Evolutionary conservation across 1,140 invertebrate genomes (phyloP).

Genomic region (Drosophila hydei): DNA sequence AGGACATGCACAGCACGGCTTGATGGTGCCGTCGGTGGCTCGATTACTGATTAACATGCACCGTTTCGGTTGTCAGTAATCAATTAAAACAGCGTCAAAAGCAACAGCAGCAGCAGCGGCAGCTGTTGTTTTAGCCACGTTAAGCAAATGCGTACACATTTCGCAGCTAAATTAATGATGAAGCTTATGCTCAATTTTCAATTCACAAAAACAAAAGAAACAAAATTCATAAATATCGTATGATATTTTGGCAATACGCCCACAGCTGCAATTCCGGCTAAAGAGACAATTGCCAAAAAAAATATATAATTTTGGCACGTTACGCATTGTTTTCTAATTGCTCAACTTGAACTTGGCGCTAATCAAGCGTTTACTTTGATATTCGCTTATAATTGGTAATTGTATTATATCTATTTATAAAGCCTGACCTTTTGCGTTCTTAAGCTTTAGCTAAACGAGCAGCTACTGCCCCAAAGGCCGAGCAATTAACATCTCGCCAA

Average conservation of each 20-base stretch:
- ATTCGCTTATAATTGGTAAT: slow-evolving; percentile 49
- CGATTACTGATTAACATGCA: slow-evolving; percentile 46
- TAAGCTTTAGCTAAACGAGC: slow-evolving; percentile 23
- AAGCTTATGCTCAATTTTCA: neutral
- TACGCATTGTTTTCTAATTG: slow-evolving; percentile 45
- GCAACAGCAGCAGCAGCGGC: slow-evolving; percentile 11
- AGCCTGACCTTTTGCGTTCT: slow-evolving; percentile 44
- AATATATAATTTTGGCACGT: slow-evolving; percentile 17
- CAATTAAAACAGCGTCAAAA: slow-evolving; percentile 43
- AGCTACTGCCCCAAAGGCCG: slow-evolving; percentile 37
- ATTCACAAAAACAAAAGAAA: slow-evolving; percentile 1
- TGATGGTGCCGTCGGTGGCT: slow-evolving; percentile 15
- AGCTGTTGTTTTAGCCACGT: slow-evolving; percentile 39
- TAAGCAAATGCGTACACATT: slow-evolving; percentile 45
- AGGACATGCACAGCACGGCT: slow-evolving; percentile 46
- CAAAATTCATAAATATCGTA: slow-evolving; percentile 27
- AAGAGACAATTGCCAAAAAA: slow-evolving; percentile 21
- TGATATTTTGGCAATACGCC: slow-evolving; percentile 37
- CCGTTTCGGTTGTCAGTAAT: slow-evolving; percentile 56
- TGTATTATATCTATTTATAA: slow-evolving; percentile 26
- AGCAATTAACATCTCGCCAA: slow-evolving; percentile 50
- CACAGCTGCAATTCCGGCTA: slow-evolving; percentile 31
- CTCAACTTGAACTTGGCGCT: slow-evolving; percentile 54
- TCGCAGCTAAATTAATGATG: slow-evolving; percentile 43
- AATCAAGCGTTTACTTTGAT: slow-evolving; percentile 49